A percentile compares a stretch with the other conserved stretches of the same genome.
phyloP scores from a whole-genome alignment of 2,113 vertebrate species.

The Fulmarus glacialis region DNA sequence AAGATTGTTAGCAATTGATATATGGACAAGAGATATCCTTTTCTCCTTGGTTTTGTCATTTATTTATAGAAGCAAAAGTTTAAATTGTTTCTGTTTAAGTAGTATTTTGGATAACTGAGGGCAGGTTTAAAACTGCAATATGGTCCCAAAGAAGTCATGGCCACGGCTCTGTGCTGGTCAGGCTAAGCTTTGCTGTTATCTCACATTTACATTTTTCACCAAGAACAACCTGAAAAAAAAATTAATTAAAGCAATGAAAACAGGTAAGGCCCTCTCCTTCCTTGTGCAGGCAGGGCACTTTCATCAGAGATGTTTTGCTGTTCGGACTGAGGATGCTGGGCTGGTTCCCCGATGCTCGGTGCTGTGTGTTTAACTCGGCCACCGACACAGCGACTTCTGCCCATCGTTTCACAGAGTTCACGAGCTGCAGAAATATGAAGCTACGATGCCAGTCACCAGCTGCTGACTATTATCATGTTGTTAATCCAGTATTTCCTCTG shows the following conservation, averaged over 20 bases:
- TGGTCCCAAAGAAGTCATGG: not conserved
- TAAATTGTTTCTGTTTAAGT: not conserved
- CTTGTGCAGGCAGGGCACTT: not conserved
- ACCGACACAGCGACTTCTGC: accelerated
- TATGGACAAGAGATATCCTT: not conserved
- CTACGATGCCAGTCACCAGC: not conserved
- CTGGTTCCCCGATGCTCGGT: not conserved
- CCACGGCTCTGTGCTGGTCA: not conserved
- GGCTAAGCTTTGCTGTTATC: not conserved
- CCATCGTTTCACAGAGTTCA: not conserved
- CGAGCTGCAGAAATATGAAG: not conserved
- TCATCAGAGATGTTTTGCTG: not conserved
- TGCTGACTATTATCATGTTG: not conserved
- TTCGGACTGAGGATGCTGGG: not conserved
- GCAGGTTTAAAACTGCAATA: not conserved
- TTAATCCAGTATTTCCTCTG: not conserved
- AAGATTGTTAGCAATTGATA: not conserved
- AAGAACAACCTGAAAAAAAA: not conserved
- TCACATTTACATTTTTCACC: not conserved
- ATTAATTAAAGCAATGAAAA: not conserved
- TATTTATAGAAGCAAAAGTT: not conserved
- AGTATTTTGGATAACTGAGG: not conserved
- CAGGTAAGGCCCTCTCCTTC: not conserved
- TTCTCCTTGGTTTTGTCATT: not conserved
- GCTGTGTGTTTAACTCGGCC: not conserved